Conservation (phyloP, 2,797 vertebrate genomes). For the Argya squamiceps region DNA sequence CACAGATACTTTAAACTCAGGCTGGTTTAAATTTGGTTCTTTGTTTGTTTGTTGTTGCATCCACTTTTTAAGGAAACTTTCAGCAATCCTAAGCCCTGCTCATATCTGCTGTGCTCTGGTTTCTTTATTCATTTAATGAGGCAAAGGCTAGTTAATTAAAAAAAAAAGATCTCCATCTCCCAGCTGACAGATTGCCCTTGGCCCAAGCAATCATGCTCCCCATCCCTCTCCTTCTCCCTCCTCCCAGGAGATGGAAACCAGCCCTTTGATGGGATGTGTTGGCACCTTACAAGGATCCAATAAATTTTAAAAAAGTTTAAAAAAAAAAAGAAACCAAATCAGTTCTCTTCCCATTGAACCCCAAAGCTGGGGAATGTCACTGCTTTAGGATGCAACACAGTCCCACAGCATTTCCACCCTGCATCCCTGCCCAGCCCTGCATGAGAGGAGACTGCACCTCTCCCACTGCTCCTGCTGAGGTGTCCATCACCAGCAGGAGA, state of each 20-base stretch:
- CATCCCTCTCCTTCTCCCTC: background rate
- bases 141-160: background rate
- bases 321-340: background rate
- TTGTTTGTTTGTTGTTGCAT: background rate
- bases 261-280: background rate
- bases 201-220: background rate
- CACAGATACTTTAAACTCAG: background rate
- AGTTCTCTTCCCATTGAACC: background rate
- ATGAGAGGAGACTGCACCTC: background rate
- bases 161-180: background rate
- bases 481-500: background rate
- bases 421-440: background rate
- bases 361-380: rapidly evolving
- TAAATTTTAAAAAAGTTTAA: background rate
- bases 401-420: background rate
- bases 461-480: background rate
- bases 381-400: background rate
- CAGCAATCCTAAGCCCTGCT: background rate
- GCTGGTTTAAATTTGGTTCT: background rate
- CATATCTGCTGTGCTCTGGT: background rate
- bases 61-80: background rate
- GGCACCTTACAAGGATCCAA: background rate
- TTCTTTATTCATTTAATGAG: background rate
- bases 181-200: background rate
- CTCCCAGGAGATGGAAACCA: background rate